Percentiles rank a stretch among this genome's conserved stretches.
phyloP scores from a whole-genome alignment of 2,888 invertebrate genomes.

The Scaeva pyrastri region DNA sequence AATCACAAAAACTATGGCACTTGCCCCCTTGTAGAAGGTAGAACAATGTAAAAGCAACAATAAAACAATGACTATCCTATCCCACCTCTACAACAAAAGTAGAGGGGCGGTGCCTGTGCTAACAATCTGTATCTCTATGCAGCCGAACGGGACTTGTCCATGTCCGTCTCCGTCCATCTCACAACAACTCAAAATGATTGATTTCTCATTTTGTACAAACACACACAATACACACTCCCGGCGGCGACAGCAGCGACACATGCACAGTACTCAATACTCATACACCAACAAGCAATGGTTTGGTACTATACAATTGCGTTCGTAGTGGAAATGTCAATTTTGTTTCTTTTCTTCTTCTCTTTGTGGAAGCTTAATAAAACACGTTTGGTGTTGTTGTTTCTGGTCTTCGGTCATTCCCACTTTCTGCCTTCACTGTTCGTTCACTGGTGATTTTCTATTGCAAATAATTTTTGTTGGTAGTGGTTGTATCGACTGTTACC shows the following conservation, averaged over 20 bases:
- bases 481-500: background rate
- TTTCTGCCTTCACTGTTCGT: slow-evolving; percentile 4
- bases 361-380: background rate
- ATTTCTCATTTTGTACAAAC: slow-evolving; percentile 49
- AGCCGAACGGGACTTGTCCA: slow-evolving; percentile 66
- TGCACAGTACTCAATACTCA: no score
- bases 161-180: slow-evolving; percentile 46
- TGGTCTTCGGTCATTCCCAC: slow-evolving; percentile 25
- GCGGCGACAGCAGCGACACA: background rate
- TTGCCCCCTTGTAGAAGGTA: background rate
- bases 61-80: slow-evolving; percentile 25
- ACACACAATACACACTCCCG: background rate
- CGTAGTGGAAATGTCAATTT: slow-evolving; percentile 10
- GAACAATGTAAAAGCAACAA: slow-evolving; percentile 2
- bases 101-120: slow-evolving; percentile 64
- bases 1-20: slow-evolving; percentile 5
- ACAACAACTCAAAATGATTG: slow-evolving; percentile 70
- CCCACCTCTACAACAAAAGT: slow-evolving; percentile 30
- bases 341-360: background rate
- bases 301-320: no score
- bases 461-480: background rate
- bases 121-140: slow-evolving; percentile 28
- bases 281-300: no score
- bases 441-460: slow-evolving; percentile 15
- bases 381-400: slow-evolving; percentile 9